These are phyloP conservation scores for Ceratina calcarata DNA, from an alignment of 1,140 invertebrate species.

Conservation along the genomic window DNA sequence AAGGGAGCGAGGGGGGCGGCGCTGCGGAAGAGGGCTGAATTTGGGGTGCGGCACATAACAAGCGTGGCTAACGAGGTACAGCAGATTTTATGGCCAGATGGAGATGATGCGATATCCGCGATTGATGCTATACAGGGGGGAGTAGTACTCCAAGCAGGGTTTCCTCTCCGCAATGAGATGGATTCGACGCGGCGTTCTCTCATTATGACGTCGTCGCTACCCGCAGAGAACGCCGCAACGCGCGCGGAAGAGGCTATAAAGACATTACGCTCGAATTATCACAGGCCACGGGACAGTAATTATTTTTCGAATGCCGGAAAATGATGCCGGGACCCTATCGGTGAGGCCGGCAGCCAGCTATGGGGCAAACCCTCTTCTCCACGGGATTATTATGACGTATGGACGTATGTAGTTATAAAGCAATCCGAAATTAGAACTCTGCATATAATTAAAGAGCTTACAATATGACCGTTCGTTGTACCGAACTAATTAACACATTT, in stretches of 20 bases:
- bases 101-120: constrained; percentile 76
- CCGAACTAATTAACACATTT: no score
- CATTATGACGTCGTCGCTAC: constrained; percentile 47
- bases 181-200: constrained; percentile 51
- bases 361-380: neutral
- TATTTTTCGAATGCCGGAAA: constrained; percentile 41
- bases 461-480: no score
- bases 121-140: constrained; percentile 68
- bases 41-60: constrained; percentile 73
- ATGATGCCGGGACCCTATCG: neutral
- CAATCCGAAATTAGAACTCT: no score
- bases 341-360: no score
- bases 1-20: neutral
- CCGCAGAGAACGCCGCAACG: constrained; percentile 25
- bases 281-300: constrained; percentile 29
- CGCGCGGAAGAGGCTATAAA: constrained; percentile 25
- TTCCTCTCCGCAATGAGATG: constrained; percentile 47
- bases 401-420: no score
- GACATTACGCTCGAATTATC: constrained; percentile 51
- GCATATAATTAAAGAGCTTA: no score
- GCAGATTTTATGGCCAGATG: constrained; percentile 79
- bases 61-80: constrained; percentile 78
- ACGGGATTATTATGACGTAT: no score
- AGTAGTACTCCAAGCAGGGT: constrained; percentile 36
- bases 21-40: constrained; percentile 48